These are phyloP conservation scores for Drusus annulatus DNA, from an alignment of 1,140 invertebrate species.

Conservation along the genomic window DNA sequence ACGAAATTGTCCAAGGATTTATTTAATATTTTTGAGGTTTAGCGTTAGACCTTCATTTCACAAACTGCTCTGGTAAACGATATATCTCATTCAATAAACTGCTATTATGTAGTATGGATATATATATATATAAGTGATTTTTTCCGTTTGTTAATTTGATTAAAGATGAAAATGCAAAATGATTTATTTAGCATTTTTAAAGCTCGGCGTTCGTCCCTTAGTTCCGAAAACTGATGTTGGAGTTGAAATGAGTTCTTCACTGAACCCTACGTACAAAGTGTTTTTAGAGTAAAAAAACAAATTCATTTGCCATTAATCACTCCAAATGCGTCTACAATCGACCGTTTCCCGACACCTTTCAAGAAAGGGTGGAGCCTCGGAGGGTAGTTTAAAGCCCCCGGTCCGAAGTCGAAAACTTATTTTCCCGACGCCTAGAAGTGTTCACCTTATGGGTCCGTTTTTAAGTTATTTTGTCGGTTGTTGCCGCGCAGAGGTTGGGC, in stretches of 20 bases:
- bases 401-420: constrained; percentile 51
- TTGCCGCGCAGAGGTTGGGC: constrained; percentile 44
- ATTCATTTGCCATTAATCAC: constrained; percentile 56
- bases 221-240: too few species aligned
- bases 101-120: too few species aligned
- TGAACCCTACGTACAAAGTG: not conserved
- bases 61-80: too few species aligned
- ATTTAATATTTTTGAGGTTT: too few species aligned
- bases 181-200: too few species aligned
- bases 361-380: constrained; percentile 23
- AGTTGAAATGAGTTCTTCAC: not conserved
- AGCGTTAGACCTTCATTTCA: too few species aligned
- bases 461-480: constrained; percentile 58
- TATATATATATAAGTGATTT: too few species aligned
- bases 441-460: constrained; percentile 56
- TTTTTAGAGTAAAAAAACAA: constrained; percentile 48
- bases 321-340: constrained; percentile 44
- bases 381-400: constrained; percentile 54
- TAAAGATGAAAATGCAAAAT: too few species aligned
- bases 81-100: too few species aligned
- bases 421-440: constrained; percentile 53
- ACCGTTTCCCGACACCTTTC: constrained; percentile 44
- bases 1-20: too few species aligned
- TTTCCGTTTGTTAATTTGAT: too few species aligned
- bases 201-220: too few species aligned